Conservation (phyloP, 2,113 vertebrate genomes). For the Mus musculus region GRCm39 chr3:101134001-101134500, state of each 20-base stretch:
- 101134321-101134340: background rate
- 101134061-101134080: background rate
- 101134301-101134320: background rate
- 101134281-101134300: background rate
- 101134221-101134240: background rate
- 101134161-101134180: background rate
- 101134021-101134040: no score
- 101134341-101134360: background rate
- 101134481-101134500: background rate
- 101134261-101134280: background rate
- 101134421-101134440: background rate
- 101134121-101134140: background rate
- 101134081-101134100: background rate
- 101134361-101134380: background rate
- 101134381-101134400: background rate
- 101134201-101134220: background rate
- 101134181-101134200: background rate
- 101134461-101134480: background rate
- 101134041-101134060: background rate
- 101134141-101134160: background rate
- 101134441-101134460: background rate
- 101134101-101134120: background rate
- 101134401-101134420: fast-evolving
- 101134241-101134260: background rate
- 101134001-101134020: no score